Evolutionary conservation across 2,888 invertebrate species (phyloP), one percentile per base, ranked within the genome.

Genomic region (Habroteleia sp.): DNA sequence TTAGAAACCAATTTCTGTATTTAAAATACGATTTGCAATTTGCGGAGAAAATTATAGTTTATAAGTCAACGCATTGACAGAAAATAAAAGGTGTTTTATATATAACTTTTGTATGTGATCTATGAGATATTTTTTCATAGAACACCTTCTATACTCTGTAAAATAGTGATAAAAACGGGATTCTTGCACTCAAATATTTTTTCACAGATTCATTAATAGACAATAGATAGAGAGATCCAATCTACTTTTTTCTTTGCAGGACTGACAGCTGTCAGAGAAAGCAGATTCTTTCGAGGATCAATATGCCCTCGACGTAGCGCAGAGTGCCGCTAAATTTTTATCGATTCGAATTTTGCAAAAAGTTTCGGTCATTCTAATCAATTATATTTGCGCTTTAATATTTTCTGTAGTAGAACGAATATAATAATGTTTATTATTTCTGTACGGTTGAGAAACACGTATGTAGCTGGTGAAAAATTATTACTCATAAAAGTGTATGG

Each of bases 201-300:
- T 25, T 1, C 25, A 1, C 7, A 1, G 25, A 25, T 33, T 13
- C 13, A 13, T 13, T 33, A 50, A 77, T 74, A 66, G 58, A 48
- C 72, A 69, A 78, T 68, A 62, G 76, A 74, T 60, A 68, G 65
- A 65, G 66, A 29, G 52, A 46, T 6, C 35, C 29, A 52, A 58
- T 73, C 52, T 65, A 48, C 56, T 63, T 50, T 62, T 63, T 27
- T 42, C 41, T 46, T 52, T 7, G 16, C 16, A 1, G 27, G 37
- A 65, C 39, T 66, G 73, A 73, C 73, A 66, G 46, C 60, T 73
- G 60, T 73, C 60, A 52, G 41, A 50, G 29, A 8, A 27, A 29
- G 42, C 23, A 8, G 44, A 42, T 39, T 58, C 11, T 39, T 52
- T 46, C 33, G 20, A 20, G 8, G 37, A 42, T 56, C 56, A 37